Percentiles rank a stretch among this genome's conserved stretches.
Conservation (phyloP, 2,113 vertebrate species). For the Columbina picui region DNA sequence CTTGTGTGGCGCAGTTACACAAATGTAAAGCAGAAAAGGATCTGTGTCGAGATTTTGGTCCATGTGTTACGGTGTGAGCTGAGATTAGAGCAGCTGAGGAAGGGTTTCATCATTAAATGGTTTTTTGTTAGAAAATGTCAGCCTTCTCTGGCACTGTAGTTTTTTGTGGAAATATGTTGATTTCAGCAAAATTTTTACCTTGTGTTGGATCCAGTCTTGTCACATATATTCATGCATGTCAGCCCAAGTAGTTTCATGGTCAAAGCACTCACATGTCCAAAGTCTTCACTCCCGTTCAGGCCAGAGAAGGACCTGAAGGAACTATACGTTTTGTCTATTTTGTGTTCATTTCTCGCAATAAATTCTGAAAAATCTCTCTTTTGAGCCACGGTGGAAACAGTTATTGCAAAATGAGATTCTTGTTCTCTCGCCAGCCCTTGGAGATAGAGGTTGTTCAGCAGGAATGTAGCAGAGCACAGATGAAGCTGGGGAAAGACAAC, state of each 20-base stretch:
- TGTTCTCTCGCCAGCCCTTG: not conserved
- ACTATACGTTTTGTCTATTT: not conserved
- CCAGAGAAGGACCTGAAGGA: not conserved
- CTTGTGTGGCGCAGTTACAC: not conserved
- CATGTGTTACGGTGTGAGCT: not conserved
- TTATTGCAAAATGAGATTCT: not conserved
- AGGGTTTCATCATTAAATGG: not conserved
- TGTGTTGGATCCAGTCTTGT: not conserved
- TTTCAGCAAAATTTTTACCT: not conserved
- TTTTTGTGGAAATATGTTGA: not conserved
- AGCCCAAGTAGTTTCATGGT: not conserved
- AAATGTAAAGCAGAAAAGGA: not conserved
- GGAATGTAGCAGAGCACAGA: not conserved
- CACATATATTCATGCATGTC: accelerated
- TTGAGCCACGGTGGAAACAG: not conserved
- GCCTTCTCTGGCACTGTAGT: not conserved
- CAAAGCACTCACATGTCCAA: not conserved
- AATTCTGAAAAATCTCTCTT: not conserved
- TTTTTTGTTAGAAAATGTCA: not conserved
- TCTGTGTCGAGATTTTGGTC: not conserved
- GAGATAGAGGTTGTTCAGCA: not conserved
- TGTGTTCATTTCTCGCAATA: not conserved
- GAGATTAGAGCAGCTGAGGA: not conserved
- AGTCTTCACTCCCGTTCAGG: not conserved
- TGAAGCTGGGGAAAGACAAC: not conserved